A percentile compares a stretch with the other conserved stretches of the same genome.
Conservation (phyloP, 2,797 vertebrate genomes). For the Saxicola maurus region DNA sequence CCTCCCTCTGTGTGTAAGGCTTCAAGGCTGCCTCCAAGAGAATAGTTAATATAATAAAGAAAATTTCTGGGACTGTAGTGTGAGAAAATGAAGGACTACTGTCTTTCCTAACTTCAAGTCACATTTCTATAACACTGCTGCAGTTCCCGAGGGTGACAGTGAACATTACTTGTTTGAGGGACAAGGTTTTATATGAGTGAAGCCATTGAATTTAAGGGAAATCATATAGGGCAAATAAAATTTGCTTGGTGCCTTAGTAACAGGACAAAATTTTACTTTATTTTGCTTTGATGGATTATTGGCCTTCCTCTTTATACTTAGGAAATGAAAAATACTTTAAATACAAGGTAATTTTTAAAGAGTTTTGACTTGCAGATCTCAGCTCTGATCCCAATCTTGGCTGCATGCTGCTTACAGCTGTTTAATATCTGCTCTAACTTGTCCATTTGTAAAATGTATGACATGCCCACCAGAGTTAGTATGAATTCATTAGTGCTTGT, state of each 20-base stretch:
- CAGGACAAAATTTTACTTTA: background rate
- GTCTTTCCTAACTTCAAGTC: background rate
- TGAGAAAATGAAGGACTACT: background rate
- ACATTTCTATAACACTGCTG: background rate
- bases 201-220: background rate
- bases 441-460: constrained; percentile 11
- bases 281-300: background rate
- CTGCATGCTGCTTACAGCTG: background rate
- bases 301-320: background rate
- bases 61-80: background rate
- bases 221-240: background rate
- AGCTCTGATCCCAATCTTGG: background rate
- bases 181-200: background rate
- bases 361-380: background rate
- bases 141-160: background rate
- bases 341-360: background rate
- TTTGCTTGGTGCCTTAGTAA: background rate
- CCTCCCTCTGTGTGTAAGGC: background rate
- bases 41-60: background rate
- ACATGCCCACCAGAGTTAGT: background rate
- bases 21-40: background rate
- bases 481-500: constrained; percentile 4
- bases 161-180: background rate
- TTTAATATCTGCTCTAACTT: constrained; percentile 16
- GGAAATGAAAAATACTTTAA: background rate